Evolutionary conservation across 2,797 vertebrate species (phyloP).

Genomic region (Anolis apletophallus): DNA sequence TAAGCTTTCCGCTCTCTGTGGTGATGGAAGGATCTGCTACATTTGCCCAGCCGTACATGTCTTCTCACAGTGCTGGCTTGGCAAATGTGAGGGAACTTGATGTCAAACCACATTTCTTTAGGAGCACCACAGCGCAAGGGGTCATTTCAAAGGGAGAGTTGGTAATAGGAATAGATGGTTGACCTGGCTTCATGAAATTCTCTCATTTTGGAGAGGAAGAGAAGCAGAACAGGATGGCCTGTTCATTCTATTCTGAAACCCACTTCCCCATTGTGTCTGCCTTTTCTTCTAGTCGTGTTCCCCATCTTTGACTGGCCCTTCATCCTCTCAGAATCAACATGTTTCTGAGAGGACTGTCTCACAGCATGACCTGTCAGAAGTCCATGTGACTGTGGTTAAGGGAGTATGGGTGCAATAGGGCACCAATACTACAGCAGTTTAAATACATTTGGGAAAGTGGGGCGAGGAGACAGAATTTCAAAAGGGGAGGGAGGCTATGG

Average conservation of each 20-base stretch:
- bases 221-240: neutral
- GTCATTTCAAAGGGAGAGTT: neutral
- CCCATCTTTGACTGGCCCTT: neutral
- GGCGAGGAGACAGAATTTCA: neutral
- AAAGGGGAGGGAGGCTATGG: neutral
- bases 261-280: neutral
- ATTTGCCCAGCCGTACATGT: neutral
- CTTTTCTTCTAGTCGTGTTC: neutral
- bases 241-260: neutral
- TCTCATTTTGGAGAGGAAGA: neutral
- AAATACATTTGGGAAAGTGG: neutral
- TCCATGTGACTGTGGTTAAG: neutral
- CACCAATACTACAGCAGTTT: neutral
- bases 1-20: neutral
- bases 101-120: slow-evolving; percentile 2
- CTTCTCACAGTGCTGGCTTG: slow-evolving; percentile 5
- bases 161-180: neutral
- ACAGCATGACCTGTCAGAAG: neutral
- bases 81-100: neutral
- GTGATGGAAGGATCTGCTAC: neutral
- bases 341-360: neutral
- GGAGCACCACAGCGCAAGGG: neutral
- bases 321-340: neutral
- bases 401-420: neutral
- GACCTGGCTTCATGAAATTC: neutral